These are phyloP conservation scores for Drosophila meridiana DNA, from an alignment of 2,888 invertebrate genomes.

Conservation along the genomic window DNA sequence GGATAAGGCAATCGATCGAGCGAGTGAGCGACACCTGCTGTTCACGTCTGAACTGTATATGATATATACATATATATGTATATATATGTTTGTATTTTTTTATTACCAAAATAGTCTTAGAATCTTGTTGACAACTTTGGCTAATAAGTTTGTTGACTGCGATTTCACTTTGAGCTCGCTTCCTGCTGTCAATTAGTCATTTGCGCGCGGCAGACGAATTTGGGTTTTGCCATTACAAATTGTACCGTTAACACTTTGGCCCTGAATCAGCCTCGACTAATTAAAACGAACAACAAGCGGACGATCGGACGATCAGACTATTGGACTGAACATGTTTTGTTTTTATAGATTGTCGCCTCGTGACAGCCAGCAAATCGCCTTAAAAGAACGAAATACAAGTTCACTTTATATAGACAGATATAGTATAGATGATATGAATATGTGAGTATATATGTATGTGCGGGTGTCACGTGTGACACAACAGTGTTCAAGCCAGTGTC, in stretches of 20 bases:
- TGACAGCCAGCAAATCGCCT: slow-evolving; percentile 73
- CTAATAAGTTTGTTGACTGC: slow-evolving; percentile 25
- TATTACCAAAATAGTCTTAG: slow-evolving; percentile 54
- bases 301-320: neutral
- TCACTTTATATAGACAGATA: neutral
- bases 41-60: slow-evolving; percentile 4
- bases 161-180: slow-evolving; percentile 41
- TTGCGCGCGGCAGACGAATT: slow-evolving; percentile 28
- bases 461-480: slow-evolving; percentile 40
- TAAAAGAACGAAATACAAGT: slow-evolving; percentile 41
- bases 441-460: slow-evolving; percentile 15
- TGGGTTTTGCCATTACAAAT: slow-evolving; percentile 22
- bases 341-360: slow-evolving; percentile 52
- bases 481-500: slow-evolving; percentile 14
- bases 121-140: slow-evolving; percentile 41
- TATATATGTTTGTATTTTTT: neutral
- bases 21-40: slow-evolving; percentile 47
- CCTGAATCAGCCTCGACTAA: slow-evolving; percentile 30
- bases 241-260: slow-evolving; percentile 41
- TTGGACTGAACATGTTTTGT: slow-evolving; percentile 29
- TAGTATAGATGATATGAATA: neutral
- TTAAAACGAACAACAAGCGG: slow-evolving; percentile 18
- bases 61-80: slow-evolving; percentile 1
- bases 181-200: slow-evolving; percentile 52
- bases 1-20: slow-evolving; percentile 46